Evolutionary conservation across 2,113 vertebrate genomes (phyloP).

Genomic region (Apodemus speciosus): DNA sequence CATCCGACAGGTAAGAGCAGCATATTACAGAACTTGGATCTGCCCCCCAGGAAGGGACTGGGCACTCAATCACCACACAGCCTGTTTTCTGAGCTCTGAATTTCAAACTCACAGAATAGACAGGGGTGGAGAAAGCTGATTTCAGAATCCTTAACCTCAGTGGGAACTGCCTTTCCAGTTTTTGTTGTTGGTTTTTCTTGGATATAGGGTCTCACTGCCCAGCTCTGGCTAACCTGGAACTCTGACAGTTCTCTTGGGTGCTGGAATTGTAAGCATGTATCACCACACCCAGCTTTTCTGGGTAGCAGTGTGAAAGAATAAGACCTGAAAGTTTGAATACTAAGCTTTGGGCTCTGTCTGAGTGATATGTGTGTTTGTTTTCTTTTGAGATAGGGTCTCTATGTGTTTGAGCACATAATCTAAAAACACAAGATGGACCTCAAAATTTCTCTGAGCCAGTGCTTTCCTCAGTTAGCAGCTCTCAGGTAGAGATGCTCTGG

Average conservation of each 20-base stretch:
- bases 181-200: background rate
- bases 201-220: background rate
- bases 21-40: background rate
- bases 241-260: background rate
- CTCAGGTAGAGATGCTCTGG: background rate
- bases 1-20: slow-evolving; percentile 93
- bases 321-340: background rate
- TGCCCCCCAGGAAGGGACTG: background rate
- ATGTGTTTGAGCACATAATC: background rate
- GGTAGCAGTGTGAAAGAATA: background rate
- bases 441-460: background rate
- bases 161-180: slow-evolving; percentile 12
- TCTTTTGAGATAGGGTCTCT: background rate
- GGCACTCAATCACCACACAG: background rate
- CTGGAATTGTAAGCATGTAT: background rate
- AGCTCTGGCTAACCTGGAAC: background rate
- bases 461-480: background rate
- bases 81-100: background rate
- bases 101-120: background rate
- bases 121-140: background rate
- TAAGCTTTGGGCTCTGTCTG: background rate
- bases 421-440: background rate
- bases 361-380: background rate
- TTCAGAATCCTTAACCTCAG: background rate
- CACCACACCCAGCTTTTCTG: background rate